Base-by-base conservation (phyloP, 2,888 invertebrate genomes). In the Campoplex capitator region DNA sequence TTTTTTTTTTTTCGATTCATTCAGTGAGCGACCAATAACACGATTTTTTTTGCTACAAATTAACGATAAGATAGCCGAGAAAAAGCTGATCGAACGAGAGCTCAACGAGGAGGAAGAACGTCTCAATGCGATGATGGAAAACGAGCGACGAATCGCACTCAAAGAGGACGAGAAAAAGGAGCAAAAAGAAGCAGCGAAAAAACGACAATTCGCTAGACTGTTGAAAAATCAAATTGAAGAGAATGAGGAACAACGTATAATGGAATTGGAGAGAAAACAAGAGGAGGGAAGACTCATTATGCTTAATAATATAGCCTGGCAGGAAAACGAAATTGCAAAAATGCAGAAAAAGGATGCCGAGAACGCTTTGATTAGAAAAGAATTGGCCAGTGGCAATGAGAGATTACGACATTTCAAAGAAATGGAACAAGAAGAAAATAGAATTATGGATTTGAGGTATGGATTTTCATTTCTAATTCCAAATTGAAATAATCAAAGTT, bases 51-150 rank as follows among this genome's bases (percentile, higher is more conserved):
- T 32, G 32, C 35, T 0, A 32, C 6, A 6, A 51, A 82, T 38
- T 81, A 75, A 74, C 42, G 76, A 88, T 42, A 83, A 94, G 94
- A 86, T 94, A 88, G 92, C 90, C n/a, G 94, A 94, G 76, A 95
- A 94, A 80, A 93, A 92, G 86, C 89, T 95, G 35, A 93, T 95
- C 4, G 92, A 94, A 89, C 91, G 88, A 32, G 94, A 95, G 88
- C 67, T 95, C 58, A 91, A 89, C 56, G 92, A 93, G 16, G 95
- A 95, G 81, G 95, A 95, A 48, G 92, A 93, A 77, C 95, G 96
- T n/a, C 89, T 97, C 75, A 96, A 97, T 88, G 95, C 95, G 18
- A 96, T 97, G 94, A 97, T 97, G 97, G 97, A 97, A 90, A 96
- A 97, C 92, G 96, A 96, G 90, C 95, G 97, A 0, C 94, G 95